Evolutionary conservation across 2,113 vertebrate genomes (phyloP).

Genomic region (Heterochromis multidens): DNA sequence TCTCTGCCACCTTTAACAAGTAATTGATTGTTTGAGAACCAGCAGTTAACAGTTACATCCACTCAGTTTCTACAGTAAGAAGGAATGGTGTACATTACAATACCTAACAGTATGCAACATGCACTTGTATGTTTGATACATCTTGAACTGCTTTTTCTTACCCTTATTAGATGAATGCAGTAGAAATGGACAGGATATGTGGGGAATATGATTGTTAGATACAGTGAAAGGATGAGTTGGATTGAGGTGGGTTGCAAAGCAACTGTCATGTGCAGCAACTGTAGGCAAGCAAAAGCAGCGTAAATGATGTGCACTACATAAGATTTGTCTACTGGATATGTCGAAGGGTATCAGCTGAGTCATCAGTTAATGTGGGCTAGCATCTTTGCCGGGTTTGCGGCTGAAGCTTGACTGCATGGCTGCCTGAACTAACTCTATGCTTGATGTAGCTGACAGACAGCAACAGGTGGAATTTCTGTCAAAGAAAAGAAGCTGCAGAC

Average conservation of each 20-base stretch:
- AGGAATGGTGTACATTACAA: background rate
- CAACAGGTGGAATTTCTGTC: background rate
- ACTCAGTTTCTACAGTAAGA: background rate
- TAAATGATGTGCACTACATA: background rate
- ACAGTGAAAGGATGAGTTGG: background rate
- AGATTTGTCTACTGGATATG: background rate
- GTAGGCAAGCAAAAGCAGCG: background rate
- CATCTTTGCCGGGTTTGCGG: background rate
- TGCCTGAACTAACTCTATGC: background rate
- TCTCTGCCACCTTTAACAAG: background rate
- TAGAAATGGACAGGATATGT: background rate
- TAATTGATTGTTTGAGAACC: background rate
- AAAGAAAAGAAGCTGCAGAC: background rate
- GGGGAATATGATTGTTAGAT: background rate
- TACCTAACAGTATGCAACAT: background rate
- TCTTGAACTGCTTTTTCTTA: background rate
- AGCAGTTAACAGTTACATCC: background rate
- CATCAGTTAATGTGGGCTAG: too few relatives aligned
- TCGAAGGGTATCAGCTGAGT: background rate
- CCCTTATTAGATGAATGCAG: background rate
- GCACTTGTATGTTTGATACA: background rate
- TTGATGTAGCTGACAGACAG: background rate
- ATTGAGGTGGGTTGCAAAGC: background rate
- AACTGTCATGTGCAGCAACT: background rate
- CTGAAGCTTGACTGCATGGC: background rate